These are phyloP conservation scores for Bagarius yarrelli DNA, from an alignment of 2,113 vertebrate species.

Conservation along the genomic window DNA sequence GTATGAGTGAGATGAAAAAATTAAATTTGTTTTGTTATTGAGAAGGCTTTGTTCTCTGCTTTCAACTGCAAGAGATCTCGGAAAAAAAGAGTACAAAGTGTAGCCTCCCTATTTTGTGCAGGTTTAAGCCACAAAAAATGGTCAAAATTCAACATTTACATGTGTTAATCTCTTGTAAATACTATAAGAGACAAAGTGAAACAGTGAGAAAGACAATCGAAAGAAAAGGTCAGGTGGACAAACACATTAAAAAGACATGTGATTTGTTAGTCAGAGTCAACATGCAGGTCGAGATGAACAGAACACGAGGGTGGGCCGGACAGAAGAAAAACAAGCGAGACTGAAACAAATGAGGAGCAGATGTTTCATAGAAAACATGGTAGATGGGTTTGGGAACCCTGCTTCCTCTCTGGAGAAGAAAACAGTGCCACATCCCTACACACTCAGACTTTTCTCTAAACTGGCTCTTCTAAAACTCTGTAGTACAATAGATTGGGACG, in stretches of 20 bases:
- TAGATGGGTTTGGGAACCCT: slow-evolving; percentile 50
- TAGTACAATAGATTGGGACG: background rate
- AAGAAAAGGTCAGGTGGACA: slow-evolving; percentile 11
- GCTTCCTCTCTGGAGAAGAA: slow-evolving; percentile 56
- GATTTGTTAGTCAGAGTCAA: slow-evolving; percentile 41
- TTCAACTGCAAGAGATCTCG: background rate
- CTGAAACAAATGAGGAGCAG: slow-evolving; percentile 67
- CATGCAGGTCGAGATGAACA: slow-evolving; percentile 29
- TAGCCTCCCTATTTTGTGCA: background rate
- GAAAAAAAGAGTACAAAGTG: background rate
- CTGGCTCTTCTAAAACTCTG: background rate
- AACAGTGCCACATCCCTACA: slow-evolving; percentile 49
- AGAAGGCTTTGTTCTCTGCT: background rate
- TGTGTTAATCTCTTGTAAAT: background rate
- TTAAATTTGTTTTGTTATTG: slow-evolving; percentile 29
- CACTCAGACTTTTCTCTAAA: background rate
- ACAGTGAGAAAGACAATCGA: background rate
- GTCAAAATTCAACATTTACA: slow-evolving; percentile 10
- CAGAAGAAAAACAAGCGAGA: slow-evolving; percentile 59
- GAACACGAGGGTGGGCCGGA: slow-evolving; percentile 55
- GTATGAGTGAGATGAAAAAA: slow-evolving; percentile 20
- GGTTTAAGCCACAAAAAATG: background rate
- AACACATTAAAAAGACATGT: slow-evolving; percentile 29
- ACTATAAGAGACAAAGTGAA: background rate
- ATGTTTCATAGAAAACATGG: slow-evolving; percentile 64